Evolutionary conservation across 1,140 invertebrate genomes (phyloP), one percentile per base, ranked within the genome.

Genomic region (Chironomus tepperi): DNA sequence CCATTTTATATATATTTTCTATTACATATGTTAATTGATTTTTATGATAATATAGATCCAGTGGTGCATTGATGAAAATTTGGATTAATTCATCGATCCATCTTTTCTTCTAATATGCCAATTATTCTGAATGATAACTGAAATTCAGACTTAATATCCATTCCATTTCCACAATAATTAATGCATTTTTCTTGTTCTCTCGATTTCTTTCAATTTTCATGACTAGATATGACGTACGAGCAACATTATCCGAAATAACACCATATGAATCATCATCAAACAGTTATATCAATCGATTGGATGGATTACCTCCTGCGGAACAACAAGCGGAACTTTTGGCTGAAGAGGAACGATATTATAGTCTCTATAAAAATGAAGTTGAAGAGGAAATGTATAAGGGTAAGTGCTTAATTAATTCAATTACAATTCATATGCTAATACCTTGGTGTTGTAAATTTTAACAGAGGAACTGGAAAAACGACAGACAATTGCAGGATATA

Each of bases 151-250:
- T n/a, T 34, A 42, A 34, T 34, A 73, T 43, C 10, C 72, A 21
- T 42, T 43, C 16, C n/a, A 12, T 16, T 15, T 42, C 24, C 12
- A 73, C 12, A 9, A n/a, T n/a, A 73, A 42, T 21, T 73, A 73
- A 42, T 73, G 3, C 24, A 19, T 19, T 19, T 42, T 16, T n/a
- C 12, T 73, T 43, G 15, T 70, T 70, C 16, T 70, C 19, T 9
- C 19, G 8, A 42, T 73, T 73, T 43, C 42, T 73, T 42, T 73
- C n/a, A 9, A 34, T 73, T 16, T 43, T 18, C 42, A 82, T 82
- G 47, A 76, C 85, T 34, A 98, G 97, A 85, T 99, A 98, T 86
- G 97, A 99, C 87, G 94, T 93, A 75, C 87, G 97, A 75, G 94
- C 94, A 73, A 90, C 94, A 73, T 86, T 97, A 75, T 90, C 89